Conservation (phyloP, 2,797 vertebrate genomes). For the Harpagifer antarcticus region DNA sequence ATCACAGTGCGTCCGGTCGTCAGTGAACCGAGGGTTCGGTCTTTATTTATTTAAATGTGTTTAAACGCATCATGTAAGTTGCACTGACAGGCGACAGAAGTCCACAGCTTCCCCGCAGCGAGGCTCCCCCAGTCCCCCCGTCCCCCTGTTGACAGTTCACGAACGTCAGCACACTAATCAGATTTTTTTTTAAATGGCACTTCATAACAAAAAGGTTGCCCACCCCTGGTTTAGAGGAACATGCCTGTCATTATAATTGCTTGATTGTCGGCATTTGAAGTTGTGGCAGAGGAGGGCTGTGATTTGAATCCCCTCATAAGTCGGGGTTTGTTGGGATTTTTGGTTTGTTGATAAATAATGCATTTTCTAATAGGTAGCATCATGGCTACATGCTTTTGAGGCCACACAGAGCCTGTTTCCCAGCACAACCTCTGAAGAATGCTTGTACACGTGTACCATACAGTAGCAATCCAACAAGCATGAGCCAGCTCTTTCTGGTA, state of each 20-base stretch:
- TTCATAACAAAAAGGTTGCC: too few relatives aligned
- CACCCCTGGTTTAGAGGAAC: neutral
- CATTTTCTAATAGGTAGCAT: neutral
- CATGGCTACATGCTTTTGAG: neutral
- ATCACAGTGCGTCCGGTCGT: too few relatives aligned
- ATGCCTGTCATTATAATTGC: neutral
- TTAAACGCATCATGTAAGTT: too few relatives aligned
- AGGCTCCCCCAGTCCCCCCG: too few relatives aligned
- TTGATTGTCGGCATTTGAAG: conserved; percentile 9
- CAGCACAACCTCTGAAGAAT: neutral
- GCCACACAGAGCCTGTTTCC: neutral
- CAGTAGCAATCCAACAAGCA: conserved; percentile 19
- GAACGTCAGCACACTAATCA: too few relatives aligned
- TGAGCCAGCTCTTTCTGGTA: conserved; percentile 7
- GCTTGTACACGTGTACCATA: neutral
- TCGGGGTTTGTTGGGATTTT: neutral
- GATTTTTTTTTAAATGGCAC: too few relatives aligned
- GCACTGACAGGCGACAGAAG: too few relatives aligned
- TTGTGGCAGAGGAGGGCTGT: neutral
- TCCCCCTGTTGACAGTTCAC: too few relatives aligned
- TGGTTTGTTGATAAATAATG: neutral
- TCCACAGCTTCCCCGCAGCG: too few relatives aligned
- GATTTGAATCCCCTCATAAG: conserved; percentile 6
- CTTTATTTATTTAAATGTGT: too few relatives aligned
- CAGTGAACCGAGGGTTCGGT: too few relatives aligned